Evolutionary conservation across 1,140 invertebrate species (phyloP), one percentile per base, ranked within the genome.

Genomic region (Drosophila watanabei): DNA sequence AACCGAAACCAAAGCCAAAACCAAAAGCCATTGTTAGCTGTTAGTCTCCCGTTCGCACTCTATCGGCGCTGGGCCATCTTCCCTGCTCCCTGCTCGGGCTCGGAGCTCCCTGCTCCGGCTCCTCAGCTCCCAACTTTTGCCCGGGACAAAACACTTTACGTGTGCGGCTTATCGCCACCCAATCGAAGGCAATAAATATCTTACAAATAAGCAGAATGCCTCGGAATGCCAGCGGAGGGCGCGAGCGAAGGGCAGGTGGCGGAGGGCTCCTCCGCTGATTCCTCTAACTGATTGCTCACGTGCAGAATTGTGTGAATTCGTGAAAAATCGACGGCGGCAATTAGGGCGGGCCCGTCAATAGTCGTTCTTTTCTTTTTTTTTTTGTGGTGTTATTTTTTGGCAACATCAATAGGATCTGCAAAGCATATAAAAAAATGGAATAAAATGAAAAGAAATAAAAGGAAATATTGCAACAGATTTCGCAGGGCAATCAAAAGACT

Each of bases 151-250:
- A 91, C 87, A 91, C 87, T 91, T 91, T 91, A 90, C 87, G 87
- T 90, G 87, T 90, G 87, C 77, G 75, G 87, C 87, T 88, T 93
- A 93, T 93, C 92, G 89, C 77, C 68, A 72, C 65, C 71, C 89
- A 92, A 93, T 93, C 92, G 81, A 92, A 88, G 86, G 92, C 92
- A 93, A 93, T 93, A 93, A 93, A 93, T 93, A 93, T 93, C 92
- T 92, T 92, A 93, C 92, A 93, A 93, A 92, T 93, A 92, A 93
- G 91, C 92, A 92, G 91, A 92, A 92, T 92, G 91, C 89, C 88
- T 81, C 84, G 91, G 91, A 92, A 92, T 92, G 70, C 71, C 59
- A 56, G 68, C 68, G 49, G 62, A 70, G 66, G 48, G 48, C 61
- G 28, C 4, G 41, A 35, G 13, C 32, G 13, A 14, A 43, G 63